Evolutionary conservation across 2,113 vertebrate genomes (phyloP).

Genomic region (Elachura formosa): DNA sequence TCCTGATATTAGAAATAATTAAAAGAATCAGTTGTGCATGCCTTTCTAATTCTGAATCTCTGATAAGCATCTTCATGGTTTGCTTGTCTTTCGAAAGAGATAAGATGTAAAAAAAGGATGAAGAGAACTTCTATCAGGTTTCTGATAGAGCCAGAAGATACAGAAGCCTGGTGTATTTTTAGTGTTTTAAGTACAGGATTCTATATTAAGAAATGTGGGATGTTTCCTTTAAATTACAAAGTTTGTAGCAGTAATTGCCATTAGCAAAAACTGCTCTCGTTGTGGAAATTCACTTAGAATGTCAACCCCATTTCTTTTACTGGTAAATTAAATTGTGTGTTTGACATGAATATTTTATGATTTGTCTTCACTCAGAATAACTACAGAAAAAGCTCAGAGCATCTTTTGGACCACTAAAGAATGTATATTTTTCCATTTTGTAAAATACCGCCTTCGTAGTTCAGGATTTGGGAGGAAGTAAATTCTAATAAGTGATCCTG

Average conservation of each 20-base stretch:
- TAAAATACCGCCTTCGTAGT: neutral
- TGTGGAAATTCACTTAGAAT: neutral
- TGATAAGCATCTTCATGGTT: neutral
- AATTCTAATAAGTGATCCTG: neutral
- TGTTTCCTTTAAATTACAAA: neutral
- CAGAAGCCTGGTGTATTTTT: neutral
- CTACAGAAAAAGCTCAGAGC: neutral
- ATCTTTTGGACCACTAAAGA: neutral
- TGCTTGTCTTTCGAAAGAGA: neutral
- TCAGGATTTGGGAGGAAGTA: neutral
- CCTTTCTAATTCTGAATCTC: neutral
- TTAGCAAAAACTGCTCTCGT: neutral
- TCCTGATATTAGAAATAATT: neutral
- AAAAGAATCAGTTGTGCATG: neutral
- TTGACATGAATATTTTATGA: neutral
- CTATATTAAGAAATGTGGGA: neutral
- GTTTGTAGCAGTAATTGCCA: neutral
- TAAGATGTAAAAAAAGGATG: neutral
- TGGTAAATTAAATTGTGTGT: neutral
- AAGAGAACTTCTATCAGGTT: neutral
- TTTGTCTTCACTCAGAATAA: neutral
- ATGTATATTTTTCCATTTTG: neutral
- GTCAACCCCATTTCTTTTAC: neutral
- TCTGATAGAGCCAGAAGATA: too few species aligned
- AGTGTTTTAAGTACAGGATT: neutral